A percentile compares a stretch with the other conserved stretches of the same genome.
Evolutionary conservation across 1,140 invertebrate genomes (phyloP).

Genomic region (Drosophila baimaii): DNA sequence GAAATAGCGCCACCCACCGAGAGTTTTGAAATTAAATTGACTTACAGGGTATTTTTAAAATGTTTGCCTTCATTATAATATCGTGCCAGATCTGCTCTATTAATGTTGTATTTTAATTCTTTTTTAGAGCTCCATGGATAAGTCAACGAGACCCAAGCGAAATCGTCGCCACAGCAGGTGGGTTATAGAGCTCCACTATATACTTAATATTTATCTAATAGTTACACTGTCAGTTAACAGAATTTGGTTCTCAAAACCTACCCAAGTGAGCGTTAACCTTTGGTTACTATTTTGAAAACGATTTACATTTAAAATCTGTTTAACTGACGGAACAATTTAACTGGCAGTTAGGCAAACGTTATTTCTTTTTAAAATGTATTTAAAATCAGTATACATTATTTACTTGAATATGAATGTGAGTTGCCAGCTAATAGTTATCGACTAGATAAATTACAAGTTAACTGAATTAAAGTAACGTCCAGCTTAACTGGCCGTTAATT

Average conservation of each 20-base stretch:
- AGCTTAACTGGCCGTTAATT: not conserved
- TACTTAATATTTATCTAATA: not conserved
- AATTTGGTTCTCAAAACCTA: not conserved
- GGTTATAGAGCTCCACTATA: not conserved
- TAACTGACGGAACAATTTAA: no score
- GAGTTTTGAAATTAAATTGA: slow-evolving; percentile 70
- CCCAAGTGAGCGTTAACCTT: no score
- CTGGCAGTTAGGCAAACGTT: no score
- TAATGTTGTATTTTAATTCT: slow-evolving; percentile 3
- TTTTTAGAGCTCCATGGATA: slow-evolving; percentile 57
- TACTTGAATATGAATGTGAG: no score
- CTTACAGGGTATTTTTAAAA: slow-evolving; percentile 64
- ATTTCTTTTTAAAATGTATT: no score
- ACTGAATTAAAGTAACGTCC: not conserved
- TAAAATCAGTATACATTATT: no score
- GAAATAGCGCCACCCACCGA: slow-evolving; percentile 79
- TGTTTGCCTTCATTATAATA: slow-evolving; percentile 56
- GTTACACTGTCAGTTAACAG: not conserved
- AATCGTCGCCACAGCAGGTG: slow-evolving; percentile 86
- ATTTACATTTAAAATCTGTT: no score
- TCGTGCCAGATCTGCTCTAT: slow-evolving; percentile 10
- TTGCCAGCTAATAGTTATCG: no score
- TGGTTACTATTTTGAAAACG: no score
- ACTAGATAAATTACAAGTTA: no score
- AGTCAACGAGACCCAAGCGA: slow-evolving; percentile 85